Percentiles rank a stretch among this genome's conserved stretches.
phyloP scores from a whole-genome alignment of 2,797 vertebrate genomes.

The Lindbergichthys nudifrons region DNA sequence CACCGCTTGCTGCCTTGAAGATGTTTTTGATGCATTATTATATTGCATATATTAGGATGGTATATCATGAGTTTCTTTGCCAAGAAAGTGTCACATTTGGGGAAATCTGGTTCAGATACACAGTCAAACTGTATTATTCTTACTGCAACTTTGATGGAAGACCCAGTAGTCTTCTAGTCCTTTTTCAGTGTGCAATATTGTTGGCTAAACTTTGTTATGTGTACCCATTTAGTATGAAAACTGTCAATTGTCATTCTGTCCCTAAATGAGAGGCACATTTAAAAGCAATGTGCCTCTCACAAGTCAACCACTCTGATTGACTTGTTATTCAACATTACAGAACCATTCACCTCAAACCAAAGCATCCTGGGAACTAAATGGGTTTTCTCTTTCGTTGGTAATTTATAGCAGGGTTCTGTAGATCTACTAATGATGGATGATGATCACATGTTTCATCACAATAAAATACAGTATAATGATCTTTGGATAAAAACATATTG shows the following conservation, averaged over 20 bases:
- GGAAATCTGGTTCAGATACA: background rate
- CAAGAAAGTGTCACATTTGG: background rate
- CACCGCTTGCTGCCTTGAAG: background rate
- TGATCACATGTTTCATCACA: background rate
- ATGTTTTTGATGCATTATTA: background rate
- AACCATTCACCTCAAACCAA: background rate
- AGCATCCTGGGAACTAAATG: slow-evolving; percentile 2
- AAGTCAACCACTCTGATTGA: background rate
- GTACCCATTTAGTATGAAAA: background rate
- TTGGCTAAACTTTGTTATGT: background rate
- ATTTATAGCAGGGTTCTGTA: background rate
- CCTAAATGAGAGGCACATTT: background rate
- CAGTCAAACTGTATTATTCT: background rate
- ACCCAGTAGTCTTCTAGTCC: background rate
- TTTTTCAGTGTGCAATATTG: background rate
- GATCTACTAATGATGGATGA: background rate
- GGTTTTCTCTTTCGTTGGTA: background rate
- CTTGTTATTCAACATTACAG: background rate
- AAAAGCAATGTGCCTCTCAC: background rate
- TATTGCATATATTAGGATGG: background rate
- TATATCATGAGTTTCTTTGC: background rate
- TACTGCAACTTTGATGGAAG: background rate
- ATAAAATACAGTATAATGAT: too few species aligned
- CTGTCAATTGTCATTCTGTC: background rate
- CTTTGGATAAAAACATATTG: too few species aligned